Base-by-base conservation (phyloP, 2,888 invertebrate species). In the Ecliptopera silaceata region DNA sequence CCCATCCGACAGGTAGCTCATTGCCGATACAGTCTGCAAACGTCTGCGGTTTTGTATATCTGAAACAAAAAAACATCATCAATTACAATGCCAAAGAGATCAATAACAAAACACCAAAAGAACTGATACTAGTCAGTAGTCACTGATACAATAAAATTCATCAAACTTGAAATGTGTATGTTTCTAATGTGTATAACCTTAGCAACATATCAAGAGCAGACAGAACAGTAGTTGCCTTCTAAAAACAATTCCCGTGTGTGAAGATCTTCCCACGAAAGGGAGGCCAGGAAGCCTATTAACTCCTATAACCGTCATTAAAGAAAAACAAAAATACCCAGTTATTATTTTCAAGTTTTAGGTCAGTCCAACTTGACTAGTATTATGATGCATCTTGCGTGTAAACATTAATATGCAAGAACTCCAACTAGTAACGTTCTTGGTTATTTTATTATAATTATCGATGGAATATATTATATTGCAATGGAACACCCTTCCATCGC, bases 21-120 rank as follows among this genome's bases (percentile, higher is more conserved):
- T 98, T 98, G 79, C 98, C 98, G 82, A 98, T 96, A 91, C 99
- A 99, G 89, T 99, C 99, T 73, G 98, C 98, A 92, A 99, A 99
- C 59, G 97, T 95, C 88, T 97, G 97, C 60, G 99, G 98, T 91
- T 99, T 99, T 70, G 98, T 98, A 84, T 95, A 97, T 92, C 98
- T 99, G 94, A 47, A 95, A 95, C 79, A 80, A 86, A 74, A 75
- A 75, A 76, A 63, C 68, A 63, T 61, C 0, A 20, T 10, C 5
- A 32, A 48, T 51, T 11, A 17, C 29, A 26, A 44, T 8, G 20
- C 12, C 1, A 17, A 38, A 17, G 15, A 17, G 10, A 17, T 38
- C 8, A 38, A 38, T 2, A 17, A 26, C 10, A 6, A 26, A 26
- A 26, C 6, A 8, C 6, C 26, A 4, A 26, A 26, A 26, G 8